Percentiles rank a stretch among this genome's conserved stretches.
phyloP scores from a whole-genome alignment of 2,797 vertebrate genomes.

The Gobio occitaniae region DNA sequence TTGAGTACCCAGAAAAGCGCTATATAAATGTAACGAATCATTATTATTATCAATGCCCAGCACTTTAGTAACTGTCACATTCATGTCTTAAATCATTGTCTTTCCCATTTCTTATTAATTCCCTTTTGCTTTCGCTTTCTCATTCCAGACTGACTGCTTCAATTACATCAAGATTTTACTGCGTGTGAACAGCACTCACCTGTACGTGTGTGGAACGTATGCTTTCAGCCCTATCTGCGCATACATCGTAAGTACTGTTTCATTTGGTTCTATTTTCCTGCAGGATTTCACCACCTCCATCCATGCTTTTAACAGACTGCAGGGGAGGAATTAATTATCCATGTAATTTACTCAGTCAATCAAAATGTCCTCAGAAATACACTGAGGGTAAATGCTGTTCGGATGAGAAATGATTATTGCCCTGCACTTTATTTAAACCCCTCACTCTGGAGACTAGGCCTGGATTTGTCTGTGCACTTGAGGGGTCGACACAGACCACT shows the following conservation, averaged over 20 bases:
- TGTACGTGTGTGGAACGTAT: slow-evolving; percentile 92
- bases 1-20: too few relatives aligned
- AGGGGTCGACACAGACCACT: slow-evolving; percentile 17
- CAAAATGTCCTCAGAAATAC: slow-evolving; percentile 48
- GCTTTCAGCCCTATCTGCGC: slow-evolving; percentile 95
- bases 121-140: neutral
- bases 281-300: slow-evolving; percentile 25
- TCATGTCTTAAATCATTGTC: neutral
- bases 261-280: slow-evolving; percentile 25
- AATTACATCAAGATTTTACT: slow-evolving; percentile 98
- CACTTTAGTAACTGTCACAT: neutral
- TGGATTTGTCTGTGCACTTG: slow-evolving; percentile 7
- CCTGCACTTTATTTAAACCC: slow-evolving; percentile 46
- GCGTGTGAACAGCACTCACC: slow-evolving; percentile 88
- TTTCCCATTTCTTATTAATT: slow-evolving; percentile 7
- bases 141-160: slow-evolving; percentile 90
- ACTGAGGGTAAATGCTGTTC: slow-evolving; percentile 37
- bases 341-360: slow-evolving; percentile 64
- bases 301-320: slow-evolving; percentile 46
- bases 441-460: slow-evolving; percentile 14
- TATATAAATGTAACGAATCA: too few relatives aligned
- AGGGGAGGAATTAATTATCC: slow-evolving; percentile 59
- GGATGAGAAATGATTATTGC: slow-evolving; percentile 50
- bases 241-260: slow-evolving; percentile 87
- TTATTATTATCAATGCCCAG: too few relatives aligned